Percentiles rank a stretch among this genome's conserved stretches.
These are phyloP conservation scores for Electrophaes corylata DNA, from an alignment of 2,888 invertebrate genomes.

Conservation along the genomic window DNA sequence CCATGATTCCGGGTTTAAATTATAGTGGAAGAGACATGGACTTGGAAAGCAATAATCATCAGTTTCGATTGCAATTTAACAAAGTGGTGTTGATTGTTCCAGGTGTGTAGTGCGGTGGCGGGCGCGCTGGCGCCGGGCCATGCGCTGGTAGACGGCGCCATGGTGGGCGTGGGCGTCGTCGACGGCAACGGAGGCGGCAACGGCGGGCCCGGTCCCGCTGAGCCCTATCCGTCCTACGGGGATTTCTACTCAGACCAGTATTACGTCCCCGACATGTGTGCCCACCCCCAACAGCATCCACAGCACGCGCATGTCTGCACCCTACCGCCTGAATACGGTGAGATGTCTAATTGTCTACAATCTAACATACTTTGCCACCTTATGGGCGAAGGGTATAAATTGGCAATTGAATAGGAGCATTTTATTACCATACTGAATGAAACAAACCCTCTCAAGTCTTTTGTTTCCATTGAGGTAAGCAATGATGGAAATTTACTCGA, in stretches of 20 bases:
- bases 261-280: slow-evolving; percentile 86
- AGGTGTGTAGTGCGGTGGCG: slow-evolving; percentile 59
- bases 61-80: not conserved
- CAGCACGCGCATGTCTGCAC: slow-evolving; percentile 87
- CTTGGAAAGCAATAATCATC: no score
- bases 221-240: slow-evolving; percentile 77
- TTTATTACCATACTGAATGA: no score
- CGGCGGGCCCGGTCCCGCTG: slow-evolving; percentile 62
- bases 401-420: no score
- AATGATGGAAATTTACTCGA: no score
- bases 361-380: not conserved
- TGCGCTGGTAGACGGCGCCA: slow-evolving; percentile 71
- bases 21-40: no score
- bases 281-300: slow-evolving; percentile 85
- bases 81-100: slow-evolving; percentile 49
- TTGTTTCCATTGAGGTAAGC: no score
- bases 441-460: no score
- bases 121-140: slow-evolving; percentile 67
- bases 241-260: slow-evolving; percentile 86
- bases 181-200: slow-evolving; percentile 64
- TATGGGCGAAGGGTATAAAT: no score
- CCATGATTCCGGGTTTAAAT: no score
- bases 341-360: slow-evolving; percentile 55
- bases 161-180: slow-evolving; percentile 80
- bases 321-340: slow-evolving; percentile 90